Evolutionary conservation across 2,888 invertebrate genomes (phyloP), one percentile per base, ranked within the genome.

Genomic region (Scrobipalpa costella): DNA sequence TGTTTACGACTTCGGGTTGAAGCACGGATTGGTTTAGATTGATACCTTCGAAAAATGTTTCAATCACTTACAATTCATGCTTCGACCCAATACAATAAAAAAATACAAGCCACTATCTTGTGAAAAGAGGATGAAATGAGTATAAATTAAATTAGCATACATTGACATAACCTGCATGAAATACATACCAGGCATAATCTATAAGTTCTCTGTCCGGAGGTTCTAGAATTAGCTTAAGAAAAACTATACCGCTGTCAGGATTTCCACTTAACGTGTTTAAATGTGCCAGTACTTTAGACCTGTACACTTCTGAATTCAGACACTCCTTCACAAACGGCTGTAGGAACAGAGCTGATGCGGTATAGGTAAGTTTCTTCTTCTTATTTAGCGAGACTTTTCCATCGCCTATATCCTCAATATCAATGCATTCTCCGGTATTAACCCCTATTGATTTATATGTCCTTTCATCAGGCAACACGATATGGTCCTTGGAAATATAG

Each of bases 141-240:
- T 38, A 11, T 57, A 11, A 57, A 57, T 36, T 57, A 8, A 57
- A 36, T 36, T 36, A 57, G 38, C 34, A 57, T 57, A 15, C 9
- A 34, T n/a, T 34, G 15, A 38, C 57, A 15, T 2, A 15, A 15
- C 21, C n/a, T n/a, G n/a, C n/a, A n/a, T n/a, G n/a, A 17, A 50
- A 52, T n/a, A 77, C 88, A 90, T 86, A 95, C 95, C 95, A 95
- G 64, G 92, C 92, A 82, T 94, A 94, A 80, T 96, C 96, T 69
- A 96, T 92, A 57, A 94, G 92, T 77, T 95, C 93, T 65, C 83
- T 87, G 66, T 89, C 88, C 0, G 95, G 94, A 13, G 92, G 92
- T 64, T 89, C 81, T 50, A 95, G 76, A 69, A 90, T 91, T 58
- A 95, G 76, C 68, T 85, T 88, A 47, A 90, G 71, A 68, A 80